A percentile compares a stretch with the other conserved stretches of the same genome.
phyloP scores from a whole-genome alignment of 1,140 invertebrate species.

The Microplitis demolitor region DNA sequence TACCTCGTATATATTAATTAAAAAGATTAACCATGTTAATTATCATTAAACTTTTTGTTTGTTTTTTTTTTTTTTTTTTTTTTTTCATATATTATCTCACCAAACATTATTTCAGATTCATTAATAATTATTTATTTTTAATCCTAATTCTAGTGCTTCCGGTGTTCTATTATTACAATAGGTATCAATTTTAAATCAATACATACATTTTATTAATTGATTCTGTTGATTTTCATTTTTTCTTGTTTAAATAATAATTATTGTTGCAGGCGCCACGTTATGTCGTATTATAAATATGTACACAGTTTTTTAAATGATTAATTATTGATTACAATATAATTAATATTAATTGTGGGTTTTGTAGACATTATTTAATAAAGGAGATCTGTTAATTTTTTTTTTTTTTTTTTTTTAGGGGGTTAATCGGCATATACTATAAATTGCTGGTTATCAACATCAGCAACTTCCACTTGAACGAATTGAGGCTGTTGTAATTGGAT shows the following conservation, averaged over 20 bases:
- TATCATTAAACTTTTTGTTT: not conserved
- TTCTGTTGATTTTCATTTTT: constrained; percentile 28
- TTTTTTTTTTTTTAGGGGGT: constrained; percentile 49
- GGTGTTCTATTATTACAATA: constrained; percentile 31
- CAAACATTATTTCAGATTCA: constrained; percentile 2
- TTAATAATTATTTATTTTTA: constrained; percentile 10
- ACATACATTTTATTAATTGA: constrained; percentile 35
- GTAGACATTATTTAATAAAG: constrained; percentile 10
- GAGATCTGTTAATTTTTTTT: constrained; percentile 41
- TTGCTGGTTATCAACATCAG: constrained; percentile 68
- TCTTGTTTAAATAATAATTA: constrained; percentile 36
- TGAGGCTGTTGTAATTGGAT: constrained; percentile 66
- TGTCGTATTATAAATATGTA: constrained; percentile 59
- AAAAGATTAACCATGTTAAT: constrained; percentile 16
- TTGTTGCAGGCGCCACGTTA: constrained; percentile 41
- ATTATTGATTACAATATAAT: constrained; percentile 56
- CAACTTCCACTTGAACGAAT: constrained; percentile 71
- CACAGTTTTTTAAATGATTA: constrained; percentile 44
- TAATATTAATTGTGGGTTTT: constrained; percentile 49
- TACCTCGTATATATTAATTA: constrained; percentile 25
- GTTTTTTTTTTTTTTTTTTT: constrained; percentile 13
- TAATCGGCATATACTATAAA: constrained; percentile 75
- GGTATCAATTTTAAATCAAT: constrained; percentile 23
- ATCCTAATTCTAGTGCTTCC: constrained; percentile 17
- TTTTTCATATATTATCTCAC: constrained; percentile 6